Evolutionary conservation across 2,888 invertebrate genomes (phyloP).

Genomic region (Papilio demoleus): DNA sequence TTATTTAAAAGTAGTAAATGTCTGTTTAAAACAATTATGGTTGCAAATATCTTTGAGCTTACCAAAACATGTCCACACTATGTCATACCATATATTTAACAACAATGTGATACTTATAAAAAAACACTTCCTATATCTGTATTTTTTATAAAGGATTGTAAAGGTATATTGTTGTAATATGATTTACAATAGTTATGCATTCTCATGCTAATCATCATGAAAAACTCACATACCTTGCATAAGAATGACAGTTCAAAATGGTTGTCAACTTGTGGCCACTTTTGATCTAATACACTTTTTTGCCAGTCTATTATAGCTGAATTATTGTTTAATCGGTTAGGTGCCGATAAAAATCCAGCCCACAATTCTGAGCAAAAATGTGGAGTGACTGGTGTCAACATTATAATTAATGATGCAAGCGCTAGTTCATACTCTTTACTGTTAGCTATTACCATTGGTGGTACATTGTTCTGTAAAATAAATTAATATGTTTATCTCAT

Average conservation of each 20-base stretch:
- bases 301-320: conserved; percentile 85
- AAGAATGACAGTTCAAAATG: conserved; percentile 86
- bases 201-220: too few species aligned
- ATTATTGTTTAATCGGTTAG: conserved; percentile 78
- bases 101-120: neutral
- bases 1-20: neutral
- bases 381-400: conserved; percentile 95
- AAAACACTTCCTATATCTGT: too few species aligned
- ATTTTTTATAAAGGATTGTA: too few species aligned
- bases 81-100: neutral
- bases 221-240: conserved; percentile 78
- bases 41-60: neutral
- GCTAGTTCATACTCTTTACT: conserved; percentile 91
- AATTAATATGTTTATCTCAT: neutral
- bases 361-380: conserved; percentile 96
- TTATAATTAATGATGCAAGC: conserved; percentile 90
- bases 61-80: too few species aligned
- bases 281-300: conserved; percentile 88
- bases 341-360: conserved; percentile 88
- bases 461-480: conserved; percentile 81
- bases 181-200: too few species aligned
- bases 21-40: neutral
- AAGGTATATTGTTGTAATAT: neutral
- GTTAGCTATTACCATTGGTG: conserved; percentile 84
- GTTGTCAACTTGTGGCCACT: conserved; percentile 90